Conservation (phyloP, 2,113 vertebrate species). For the Gallinago paraguaiae region DNA sequence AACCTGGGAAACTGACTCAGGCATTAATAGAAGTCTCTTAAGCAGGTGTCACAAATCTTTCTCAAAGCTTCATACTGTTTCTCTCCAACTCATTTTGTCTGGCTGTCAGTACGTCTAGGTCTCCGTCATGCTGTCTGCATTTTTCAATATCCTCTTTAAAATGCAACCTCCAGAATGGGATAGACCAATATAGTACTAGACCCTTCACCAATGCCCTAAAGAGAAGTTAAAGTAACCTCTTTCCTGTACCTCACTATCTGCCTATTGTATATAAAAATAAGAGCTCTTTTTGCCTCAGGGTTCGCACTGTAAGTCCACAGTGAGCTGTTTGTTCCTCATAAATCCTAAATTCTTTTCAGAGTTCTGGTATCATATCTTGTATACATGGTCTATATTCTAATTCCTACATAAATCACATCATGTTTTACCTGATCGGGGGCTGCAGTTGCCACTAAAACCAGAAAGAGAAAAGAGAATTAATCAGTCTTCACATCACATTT, state of each 20-base stretch:
- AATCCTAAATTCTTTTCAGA: not conserved
- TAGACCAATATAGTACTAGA: not conserved
- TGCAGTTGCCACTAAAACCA: slow-evolving; percentile 84
- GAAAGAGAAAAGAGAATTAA: slow-evolving; percentile 68
- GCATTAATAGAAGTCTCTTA: not conserved
- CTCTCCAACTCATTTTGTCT: not conserved
- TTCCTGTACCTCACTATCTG: not conserved
- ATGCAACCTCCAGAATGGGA: not conserved
- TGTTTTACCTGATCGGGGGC: slow-evolving; percentile 85
- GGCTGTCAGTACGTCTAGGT: not conserved
- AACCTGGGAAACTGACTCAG: not conserved
- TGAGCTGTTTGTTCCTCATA: not conserved
- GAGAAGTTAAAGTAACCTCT: not conserved
- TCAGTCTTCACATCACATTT: not conserved
- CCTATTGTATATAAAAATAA: not conserved
- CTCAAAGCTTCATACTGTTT: not conserved
- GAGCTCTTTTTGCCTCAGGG: not conserved
- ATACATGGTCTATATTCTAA: not conserved
- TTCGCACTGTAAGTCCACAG: not conserved
- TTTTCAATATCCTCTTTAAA: not conserved
- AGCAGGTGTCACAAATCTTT: not conserved
- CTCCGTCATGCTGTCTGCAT: not conserved
- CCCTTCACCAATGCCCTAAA: not conserved
- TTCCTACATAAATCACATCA: not conserved
- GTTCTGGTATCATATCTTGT: not conserved